A percentile compares a stretch with the other conserved stretches of the same genome.
Evolutionary conservation across 2,888 invertebrate species (phyloP).

Genomic region (Acleris holmiana): DNA sequence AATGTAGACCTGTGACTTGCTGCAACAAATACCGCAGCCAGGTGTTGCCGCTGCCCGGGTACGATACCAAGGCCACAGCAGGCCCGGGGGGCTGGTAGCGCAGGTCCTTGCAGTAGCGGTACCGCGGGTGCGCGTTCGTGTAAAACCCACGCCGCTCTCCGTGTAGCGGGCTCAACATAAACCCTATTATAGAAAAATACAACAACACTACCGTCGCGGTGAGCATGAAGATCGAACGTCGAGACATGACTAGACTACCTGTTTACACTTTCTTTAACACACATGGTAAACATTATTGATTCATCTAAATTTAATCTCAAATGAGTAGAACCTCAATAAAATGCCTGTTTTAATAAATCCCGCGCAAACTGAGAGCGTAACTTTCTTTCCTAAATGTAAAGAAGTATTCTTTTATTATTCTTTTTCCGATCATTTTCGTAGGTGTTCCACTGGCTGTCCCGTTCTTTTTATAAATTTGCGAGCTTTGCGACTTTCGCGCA

Average conservation of each 20-base stretch:
- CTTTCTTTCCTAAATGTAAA: too few relatives aligned
- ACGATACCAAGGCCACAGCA: conserved; percentile 88
- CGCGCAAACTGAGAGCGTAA: background rate
- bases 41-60: conserved; percentile 94
- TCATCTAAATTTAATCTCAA: background rate
- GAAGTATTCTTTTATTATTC: too few relatives aligned
- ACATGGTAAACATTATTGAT: conserved; percentile 28
- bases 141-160: conserved; percentile 56
- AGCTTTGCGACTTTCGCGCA: conserved; percentile 11
- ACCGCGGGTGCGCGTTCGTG: conserved; percentile 58
- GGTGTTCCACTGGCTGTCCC: background rate
- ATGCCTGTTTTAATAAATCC: background rate
- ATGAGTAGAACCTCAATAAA: background rate
- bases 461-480: too few relatives aligned
- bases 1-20: conserved; percentile 88
- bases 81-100: conserved; percentile 77
- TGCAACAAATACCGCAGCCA: conserved; percentile 92
- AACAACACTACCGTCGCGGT: conserved; percentile 65
- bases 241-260: conserved; percentile 57
- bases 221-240: conserved; percentile 67
- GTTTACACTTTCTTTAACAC: conserved; percentile 18
- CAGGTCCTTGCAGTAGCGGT: conserved; percentile 73
- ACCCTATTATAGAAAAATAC: conserved; percentile 73
- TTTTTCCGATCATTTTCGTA: too few relatives aligned
- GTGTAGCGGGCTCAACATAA: conserved; percentile 71